Evolutionary conservation across 2,888 invertebrate species (phyloP), one percentile per base, ranked within the genome.

Genomic region (Watsonalla cultraria): DNA sequence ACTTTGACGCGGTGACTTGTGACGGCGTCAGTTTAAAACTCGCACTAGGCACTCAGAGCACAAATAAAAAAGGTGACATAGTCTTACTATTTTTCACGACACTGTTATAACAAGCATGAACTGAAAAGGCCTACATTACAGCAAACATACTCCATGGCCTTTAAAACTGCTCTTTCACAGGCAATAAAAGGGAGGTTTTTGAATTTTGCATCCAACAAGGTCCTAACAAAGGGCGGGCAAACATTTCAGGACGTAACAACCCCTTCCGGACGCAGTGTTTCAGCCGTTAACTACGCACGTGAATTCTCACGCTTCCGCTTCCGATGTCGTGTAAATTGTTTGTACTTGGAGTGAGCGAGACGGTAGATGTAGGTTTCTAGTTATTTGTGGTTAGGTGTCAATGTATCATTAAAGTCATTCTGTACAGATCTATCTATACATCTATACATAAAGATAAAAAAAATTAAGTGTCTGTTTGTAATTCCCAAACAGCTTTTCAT

Each of bases 221-320:
- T 62, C 64, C 63, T 62, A 65, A 68, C 67, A 66, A 72, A 71
- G 71, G 66, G 70, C 67, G 68, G 75, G 62, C 63, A 66, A 72
- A 68, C 65, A 64, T 59, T 60, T 58, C 57, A 62, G 69, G 59
- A 56, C 60, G 72, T 72, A 67, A 71, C 73, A 66, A 73, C 78
- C 82, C 78, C 76, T 80, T 82, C 84, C 86, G 84, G 80, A 65
- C 72, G 75, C 84, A 80, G 78, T 83, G 79, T 82, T 83, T 81
- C 76, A 78, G 74, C 74, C 74, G 79, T 78, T 83, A 83, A 81
- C 82, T 74, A 78, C 80, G 77, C 78, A 80, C 82, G 79, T 79
- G 77, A 76, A 82, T 78, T 74, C 77, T 70, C 73, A 74, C 70
- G 74, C 72, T 80, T 76, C 78, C 76, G 78, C 76, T 82, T 86